Base-by-base conservation (phyloP, 2,113 vertebrate species). In the Scytalopus superciliaris region DNA sequence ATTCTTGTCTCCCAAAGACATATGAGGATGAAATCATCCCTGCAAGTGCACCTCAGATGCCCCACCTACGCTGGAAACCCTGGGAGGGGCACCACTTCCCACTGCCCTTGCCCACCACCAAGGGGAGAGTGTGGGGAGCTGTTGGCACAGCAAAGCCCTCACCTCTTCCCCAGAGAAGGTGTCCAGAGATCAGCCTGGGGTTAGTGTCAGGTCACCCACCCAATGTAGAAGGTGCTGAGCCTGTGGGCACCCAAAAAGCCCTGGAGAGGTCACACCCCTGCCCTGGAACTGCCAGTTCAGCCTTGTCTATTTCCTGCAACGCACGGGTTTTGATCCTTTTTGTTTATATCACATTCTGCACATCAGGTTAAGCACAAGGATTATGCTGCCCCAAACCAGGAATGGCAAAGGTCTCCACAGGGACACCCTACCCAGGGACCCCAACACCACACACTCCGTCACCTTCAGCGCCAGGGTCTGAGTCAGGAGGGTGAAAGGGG, bases 271-370 rank as follows among this genome's bases (percentile, higher is more conserved):
- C 83, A 19, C 23, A 13, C 16, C 75, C 14, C 69, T 40, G 31
- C 79, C 33, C 83, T 56, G 30, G 44, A 59, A 31, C 19, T 0
- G 0, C 63, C 16, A 3, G 6, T 7, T 59, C 89, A 67, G 37
- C 60, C 78, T 74, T 4, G 5, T 11, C 23, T 4, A 1, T 31
- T 67, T 22, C 44, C 47, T 49, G 21, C 59, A 4, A 5, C 0
- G 1, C 19, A 12, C 4, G 2, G 0, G 7, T 27, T 21, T 5
- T 19, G 23, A 45, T 17, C 6, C 3, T 8, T 31, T 18, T 28
- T 42, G 31, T 35, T 7, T 2, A 6, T 2, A 6, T 12, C 72
- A 5, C 1, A 4, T 9, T 18, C 30, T 8, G 5, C 3, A 15
- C 23, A 5, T 4, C 40, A 4, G 18, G 7, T 56, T 40, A 84